These are phyloP conservation scores for Megalonaias nervosa DNA, from an alignment of 1,140 invertebrate species.

Conservation along the genomic window DNA sequence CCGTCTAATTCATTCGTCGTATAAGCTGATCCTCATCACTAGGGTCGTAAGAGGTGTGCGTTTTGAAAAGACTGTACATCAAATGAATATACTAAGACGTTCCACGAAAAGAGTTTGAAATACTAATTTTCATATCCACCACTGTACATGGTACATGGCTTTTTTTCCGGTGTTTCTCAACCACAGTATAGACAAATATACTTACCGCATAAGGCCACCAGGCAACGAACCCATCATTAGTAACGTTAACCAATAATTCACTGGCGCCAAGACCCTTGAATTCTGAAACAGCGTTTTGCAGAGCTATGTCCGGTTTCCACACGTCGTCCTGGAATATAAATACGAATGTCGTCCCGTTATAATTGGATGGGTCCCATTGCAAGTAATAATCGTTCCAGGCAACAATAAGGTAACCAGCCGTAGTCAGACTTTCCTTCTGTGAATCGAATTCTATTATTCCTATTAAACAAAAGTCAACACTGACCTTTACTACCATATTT, in stretches of 20 bases:
- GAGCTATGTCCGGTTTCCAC: conserved; percentile 18
- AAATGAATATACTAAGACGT: too few relatives aligned
- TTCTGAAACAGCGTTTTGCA: conserved; percentile 9
- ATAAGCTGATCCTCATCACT: too few relatives aligned
- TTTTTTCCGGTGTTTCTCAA: too few relatives aligned
- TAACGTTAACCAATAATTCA: conserved; percentile 1
- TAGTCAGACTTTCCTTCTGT: neutral
- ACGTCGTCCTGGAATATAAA: neutral
- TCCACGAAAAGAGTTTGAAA: too few relatives aligned
- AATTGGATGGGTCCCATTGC: conserved; percentile 2
- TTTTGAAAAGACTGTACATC: too few relatives aligned
- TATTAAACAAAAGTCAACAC: neutral
- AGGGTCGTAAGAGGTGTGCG: too few relatives aligned
- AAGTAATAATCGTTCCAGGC: neutral
- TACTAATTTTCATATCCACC: too few relatives aligned
- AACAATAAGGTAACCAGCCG: neutral
- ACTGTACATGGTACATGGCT: too few relatives aligned
- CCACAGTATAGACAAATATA: neutral
- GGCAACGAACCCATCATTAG: neutral
- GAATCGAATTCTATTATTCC: neutral
- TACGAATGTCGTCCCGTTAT: neutral
- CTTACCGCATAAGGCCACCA: conserved; percentile 17
- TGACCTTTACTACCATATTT: neutral
- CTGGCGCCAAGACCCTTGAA: conserved; percentile 11
- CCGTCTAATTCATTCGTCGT: too few relatives aligned